A percentile compares a stretch with the other conserved stretches of the same genome.
Evolutionary conservation across 1,140 invertebrate genomes (phyloP).

Genomic region (Metaphire vulgaris): DNA sequence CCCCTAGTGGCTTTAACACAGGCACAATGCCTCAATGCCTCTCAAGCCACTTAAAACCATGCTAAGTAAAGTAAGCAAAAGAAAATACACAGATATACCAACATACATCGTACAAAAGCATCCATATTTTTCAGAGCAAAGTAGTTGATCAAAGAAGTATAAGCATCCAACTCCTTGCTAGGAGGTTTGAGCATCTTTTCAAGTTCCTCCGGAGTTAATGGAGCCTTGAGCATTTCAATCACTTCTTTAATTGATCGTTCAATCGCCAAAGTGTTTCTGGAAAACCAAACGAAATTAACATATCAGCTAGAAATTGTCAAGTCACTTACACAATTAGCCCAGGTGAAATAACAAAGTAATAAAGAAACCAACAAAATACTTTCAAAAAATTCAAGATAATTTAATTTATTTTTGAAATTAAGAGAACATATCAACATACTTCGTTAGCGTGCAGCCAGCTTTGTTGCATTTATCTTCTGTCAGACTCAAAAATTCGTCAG

Average conservation of each 20-base stretch:
- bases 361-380: not conserved
- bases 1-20: too few species aligned
- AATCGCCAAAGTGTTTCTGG: conserved; percentile 73
- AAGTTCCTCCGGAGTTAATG: conserved; percentile 36
- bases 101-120: conserved; percentile 52
- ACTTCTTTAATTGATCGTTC: conserved; percentile 87
- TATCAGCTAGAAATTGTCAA: not conserved
- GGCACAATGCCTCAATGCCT: too few species aligned
- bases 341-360: too few species aligned
- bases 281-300: conserved; percentile 30
- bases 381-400: not conserved
- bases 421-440: conserved; percentile 23
- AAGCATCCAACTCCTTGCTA: conserved; percentile 47
- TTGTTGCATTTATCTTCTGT: conserved; percentile 52
- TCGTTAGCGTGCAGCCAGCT: conserved; percentile 39
- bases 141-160: conserved; percentile 46
- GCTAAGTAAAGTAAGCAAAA: too few species aligned
- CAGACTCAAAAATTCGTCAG: conserved; percentile 76
- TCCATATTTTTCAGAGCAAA: conserved; percentile 53
- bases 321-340: too few species aligned
- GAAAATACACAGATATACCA: too few species aligned
- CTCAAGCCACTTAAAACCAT: too few species aligned
- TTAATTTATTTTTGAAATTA: not conserved
- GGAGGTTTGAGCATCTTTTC: conserved; percentile 39
- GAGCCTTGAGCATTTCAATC: conserved; percentile 62